Conservation (phyloP, 2,888 invertebrate species). For the Eumerus sabulonum region DNA sequence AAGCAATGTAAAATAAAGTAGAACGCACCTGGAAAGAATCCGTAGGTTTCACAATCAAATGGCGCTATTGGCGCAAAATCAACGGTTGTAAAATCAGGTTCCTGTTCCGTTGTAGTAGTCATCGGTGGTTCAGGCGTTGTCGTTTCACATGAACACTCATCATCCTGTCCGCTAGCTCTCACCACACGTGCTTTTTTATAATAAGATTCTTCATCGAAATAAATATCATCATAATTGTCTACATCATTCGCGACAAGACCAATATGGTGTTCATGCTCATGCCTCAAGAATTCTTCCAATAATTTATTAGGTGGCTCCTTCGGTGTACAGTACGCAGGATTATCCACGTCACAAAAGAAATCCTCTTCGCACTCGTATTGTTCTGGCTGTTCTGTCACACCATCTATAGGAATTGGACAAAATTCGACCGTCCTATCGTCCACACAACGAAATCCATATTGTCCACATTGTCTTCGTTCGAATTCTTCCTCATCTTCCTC, state of each 20-base stretch:
- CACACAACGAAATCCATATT: constrained; percentile 70
- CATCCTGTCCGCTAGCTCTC: neutral
- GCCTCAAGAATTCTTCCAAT: neutral
- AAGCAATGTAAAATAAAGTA: too few relatives aligned
- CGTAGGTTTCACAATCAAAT: constrained; percentile 67
- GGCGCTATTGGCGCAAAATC: constrained; percentile 12
- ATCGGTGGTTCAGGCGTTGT: neutral
- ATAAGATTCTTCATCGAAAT: constrained; percentile 4
- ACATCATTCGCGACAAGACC: constrained; percentile 17
- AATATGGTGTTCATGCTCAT: neutral
- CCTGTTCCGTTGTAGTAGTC: constrained; percentile 21
- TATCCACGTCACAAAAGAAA: constrained; percentile 70
- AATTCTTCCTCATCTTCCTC: constrained; percentile 6
- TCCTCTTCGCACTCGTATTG: constrained; percentile 57
- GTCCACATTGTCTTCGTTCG: constrained; percentile 54
- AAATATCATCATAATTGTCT: constrained; percentile 4
- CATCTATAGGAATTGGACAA: constrained; percentile 58
- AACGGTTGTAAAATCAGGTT: constrained; percentile 26
- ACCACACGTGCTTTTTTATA: constrained; percentile 5
- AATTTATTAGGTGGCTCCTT: constrained; percentile 42
- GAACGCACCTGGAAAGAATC: constrained; percentile 67
- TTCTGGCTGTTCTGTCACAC: constrained; percentile 44
- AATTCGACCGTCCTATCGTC: constrained; percentile 61
- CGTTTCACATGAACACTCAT: neutral
- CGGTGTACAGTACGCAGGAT: constrained; percentile 70